Percentiles rank a stretch among this genome's conserved stretches.
Conservation (phyloP, 2,888 invertebrate species). For the Nomada fabriciana region DNA sequence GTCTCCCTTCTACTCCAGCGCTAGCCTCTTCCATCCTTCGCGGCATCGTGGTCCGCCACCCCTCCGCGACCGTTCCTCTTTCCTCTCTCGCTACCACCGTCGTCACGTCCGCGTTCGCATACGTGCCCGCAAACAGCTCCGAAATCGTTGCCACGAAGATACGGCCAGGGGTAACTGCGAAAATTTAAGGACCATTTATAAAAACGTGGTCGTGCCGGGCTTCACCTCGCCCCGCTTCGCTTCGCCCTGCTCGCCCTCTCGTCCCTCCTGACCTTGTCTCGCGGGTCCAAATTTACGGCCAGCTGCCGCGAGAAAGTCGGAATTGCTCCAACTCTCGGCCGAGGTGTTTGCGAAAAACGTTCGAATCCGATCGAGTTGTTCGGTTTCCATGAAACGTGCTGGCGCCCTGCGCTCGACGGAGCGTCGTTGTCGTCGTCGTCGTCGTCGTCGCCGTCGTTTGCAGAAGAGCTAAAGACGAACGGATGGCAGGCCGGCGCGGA, state of each 20-base stretch:
- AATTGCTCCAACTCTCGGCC: constrained; percentile 21
- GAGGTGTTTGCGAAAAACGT: background rate
- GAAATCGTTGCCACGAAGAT: constrained; percentile 63
- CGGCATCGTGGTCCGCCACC: background rate
- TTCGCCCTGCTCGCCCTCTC: background rate
- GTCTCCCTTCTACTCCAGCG: constrained; percentile 3
- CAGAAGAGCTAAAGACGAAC: background rate
- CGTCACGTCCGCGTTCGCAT: constrained; percentile 48
- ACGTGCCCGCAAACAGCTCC: constrained; percentile 48
- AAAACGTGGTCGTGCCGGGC: constrained; percentile 33
- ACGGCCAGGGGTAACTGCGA: constrained; percentile 55
- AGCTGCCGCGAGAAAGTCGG: constrained; percentile 58
- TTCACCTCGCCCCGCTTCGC: background rate
- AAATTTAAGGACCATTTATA: constrained; percentile 55
- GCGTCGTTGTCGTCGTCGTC: too few species aligned
- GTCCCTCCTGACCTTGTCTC: constrained; percentile 19
- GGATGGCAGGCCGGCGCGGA: background rate
- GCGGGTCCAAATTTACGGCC: constrained; percentile 53
- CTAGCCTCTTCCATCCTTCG: constrained; percentile 11
- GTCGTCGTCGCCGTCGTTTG: constrained; percentile 10
- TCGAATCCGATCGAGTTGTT: background rate
- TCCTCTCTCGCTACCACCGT: constrained; percentile 19
- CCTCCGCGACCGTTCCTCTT: background rate
- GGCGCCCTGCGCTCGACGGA: background rate
- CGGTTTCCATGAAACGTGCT: background rate